phyloP scores from a whole-genome alignment of 2,888 invertebrate genomes.

The Dermolepida albohirtum region DNA sequence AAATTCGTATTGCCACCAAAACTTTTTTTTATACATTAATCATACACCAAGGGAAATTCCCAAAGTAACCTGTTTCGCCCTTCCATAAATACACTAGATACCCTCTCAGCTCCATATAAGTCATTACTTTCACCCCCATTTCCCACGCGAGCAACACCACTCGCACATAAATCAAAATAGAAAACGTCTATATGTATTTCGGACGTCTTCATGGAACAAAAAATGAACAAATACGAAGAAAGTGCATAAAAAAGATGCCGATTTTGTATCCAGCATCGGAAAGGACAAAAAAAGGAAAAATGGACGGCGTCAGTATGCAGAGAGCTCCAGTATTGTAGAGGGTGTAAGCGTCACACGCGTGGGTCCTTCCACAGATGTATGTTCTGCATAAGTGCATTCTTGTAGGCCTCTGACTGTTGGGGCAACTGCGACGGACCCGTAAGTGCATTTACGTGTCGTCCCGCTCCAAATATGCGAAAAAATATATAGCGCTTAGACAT shows the following conservation, averaged over 20 bases:
- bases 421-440: constrained; percentile 61
- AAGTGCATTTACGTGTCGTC: constrained; percentile 66
- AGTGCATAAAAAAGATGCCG: constrained; percentile 9
- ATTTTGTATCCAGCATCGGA: neutral
- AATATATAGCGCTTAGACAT: constrained; percentile 63
- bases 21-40: too few relatives aligned
- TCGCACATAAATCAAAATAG: too few relatives aligned
- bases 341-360: constrained; percentile 48
- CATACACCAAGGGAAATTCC: too few relatives aligned
- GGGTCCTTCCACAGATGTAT: constrained; percentile 55
- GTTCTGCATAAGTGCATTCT: constrained; percentile 63
- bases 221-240: neutral
- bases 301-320: constrained; percentile 10
- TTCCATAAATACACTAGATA: too few relatives aligned
- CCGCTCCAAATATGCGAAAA: constrained; percentile 61
- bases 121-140: too few relatives aligned
- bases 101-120: too few relatives aligned
- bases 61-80: too few relatives aligned
- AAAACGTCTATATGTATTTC: too few relatives aligned
- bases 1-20: too few relatives aligned
- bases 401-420: constrained; percentile 60
- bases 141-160: too few relatives aligned
- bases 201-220: too few relatives aligned
- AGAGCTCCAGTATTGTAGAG: constrained; percentile 2
- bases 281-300: neutral